These are phyloP conservation scores for Diachrysia chrysitis DNA, from an alignment of 2,888 invertebrate genomes.

Conservation along the genomic window DNA sequence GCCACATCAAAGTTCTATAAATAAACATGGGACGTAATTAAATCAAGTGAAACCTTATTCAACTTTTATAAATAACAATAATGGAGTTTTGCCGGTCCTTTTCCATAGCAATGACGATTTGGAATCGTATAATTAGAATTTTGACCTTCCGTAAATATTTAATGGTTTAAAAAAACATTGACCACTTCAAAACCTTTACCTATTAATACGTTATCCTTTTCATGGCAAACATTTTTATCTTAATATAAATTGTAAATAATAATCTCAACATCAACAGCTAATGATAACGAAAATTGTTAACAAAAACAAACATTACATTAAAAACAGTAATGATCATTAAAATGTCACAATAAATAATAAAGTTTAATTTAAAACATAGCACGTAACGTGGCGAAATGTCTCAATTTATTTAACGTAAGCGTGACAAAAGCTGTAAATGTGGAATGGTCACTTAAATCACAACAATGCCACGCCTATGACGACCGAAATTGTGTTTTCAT, in stretches of 20 bases:
- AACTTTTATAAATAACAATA: conserved; percentile 8
- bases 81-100: background rate
- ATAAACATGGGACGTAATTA: conserved; percentile 6
- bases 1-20: conserved; percentile 1
- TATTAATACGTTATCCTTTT: background rate
- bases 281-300: conserved; percentile 34
- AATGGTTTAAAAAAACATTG: background rate
- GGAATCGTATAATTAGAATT: background rate
- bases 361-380: conserved; percentile 63
- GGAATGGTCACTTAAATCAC: conserved; percentile 81
- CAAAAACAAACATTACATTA: conserved; percentile 50
- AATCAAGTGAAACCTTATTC: conserved; percentile 45
- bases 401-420: conserved; percentile 80
- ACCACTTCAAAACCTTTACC: background rate
- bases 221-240: background rate
- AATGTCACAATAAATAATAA: conserved; percentile 59
- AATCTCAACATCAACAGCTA: conserved; percentile 25
- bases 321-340: conserved; percentile 54
- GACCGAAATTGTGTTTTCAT: conserved; percentile 77
- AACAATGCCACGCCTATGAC: conserved; percentile 73
- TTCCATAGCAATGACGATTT: background rate
- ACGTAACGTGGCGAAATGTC: conserved; percentile 75
- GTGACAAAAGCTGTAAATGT: conserved; percentile 81
- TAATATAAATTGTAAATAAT: background rate
- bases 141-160: background rate